These are phyloP conservation scores for Sciaenops ocellatus DNA, from an alignment of 2,797 vertebrate species.

Conservation along the genomic window DNA sequence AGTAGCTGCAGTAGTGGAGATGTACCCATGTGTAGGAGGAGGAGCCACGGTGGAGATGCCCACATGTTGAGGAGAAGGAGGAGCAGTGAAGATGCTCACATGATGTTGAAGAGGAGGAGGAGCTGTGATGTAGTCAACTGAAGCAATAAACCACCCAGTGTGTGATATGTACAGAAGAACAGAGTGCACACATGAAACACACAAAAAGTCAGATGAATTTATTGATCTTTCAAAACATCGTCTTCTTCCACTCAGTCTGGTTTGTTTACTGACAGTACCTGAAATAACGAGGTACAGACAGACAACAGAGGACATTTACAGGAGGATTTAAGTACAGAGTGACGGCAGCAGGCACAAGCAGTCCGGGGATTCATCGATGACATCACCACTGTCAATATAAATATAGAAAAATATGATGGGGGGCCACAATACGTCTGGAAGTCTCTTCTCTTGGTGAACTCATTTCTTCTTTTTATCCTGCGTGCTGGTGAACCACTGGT, in stretches of 20 bases:
- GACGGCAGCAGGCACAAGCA: conserved; percentile 13
- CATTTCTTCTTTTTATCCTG: conserved; percentile 98
- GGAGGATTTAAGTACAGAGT: conserved; percentile 14
- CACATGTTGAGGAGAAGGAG: too few relatives aligned
- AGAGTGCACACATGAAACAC: too few relatives aligned
- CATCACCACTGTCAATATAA: conserved; percentile 49
- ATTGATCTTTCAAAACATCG: background rate
- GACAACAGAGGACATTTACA: background rate
- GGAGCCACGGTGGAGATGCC: too few relatives aligned
- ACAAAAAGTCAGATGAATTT: too few relatives aligned
- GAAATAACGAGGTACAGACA: conserved; percentile 13
- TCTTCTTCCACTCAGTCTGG: background rate
- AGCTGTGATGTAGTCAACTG: too few relatives aligned
- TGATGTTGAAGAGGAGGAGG: too few relatives aligned
- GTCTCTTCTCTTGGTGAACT: conserved; percentile 39
- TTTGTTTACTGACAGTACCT: conserved; percentile 8
- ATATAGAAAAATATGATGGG: conserved; percentile 52
- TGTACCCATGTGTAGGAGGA: too few relatives aligned
- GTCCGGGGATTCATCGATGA: conserved; percentile 4
- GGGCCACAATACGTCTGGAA: background rate
- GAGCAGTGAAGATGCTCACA: too few relatives aligned
- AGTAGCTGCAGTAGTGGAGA: too few relatives aligned
- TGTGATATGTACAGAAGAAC: too few relatives aligned
- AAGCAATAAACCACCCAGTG: too few relatives aligned
- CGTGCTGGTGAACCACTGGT: conserved; percentile 96